These are phyloP conservation scores for Microctonus hyperodae DNA, from an alignment of 2,888 invertebrate species.

Conservation along the genomic window DNA sequence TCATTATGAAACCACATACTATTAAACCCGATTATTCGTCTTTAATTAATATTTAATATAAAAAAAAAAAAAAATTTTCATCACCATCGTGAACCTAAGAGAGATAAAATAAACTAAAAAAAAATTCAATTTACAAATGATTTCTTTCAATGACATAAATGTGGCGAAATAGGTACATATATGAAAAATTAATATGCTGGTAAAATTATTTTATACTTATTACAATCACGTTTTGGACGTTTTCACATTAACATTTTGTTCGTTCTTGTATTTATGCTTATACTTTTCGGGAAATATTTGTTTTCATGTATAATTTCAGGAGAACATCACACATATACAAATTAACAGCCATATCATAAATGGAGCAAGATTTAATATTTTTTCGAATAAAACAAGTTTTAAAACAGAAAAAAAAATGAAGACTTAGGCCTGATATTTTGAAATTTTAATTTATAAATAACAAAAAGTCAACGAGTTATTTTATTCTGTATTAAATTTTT, in stretches of 20 bases:
- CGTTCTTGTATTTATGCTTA: background rate
- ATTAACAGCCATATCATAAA: background rate
- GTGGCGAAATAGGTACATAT: background rate
- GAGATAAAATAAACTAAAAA: background rate
- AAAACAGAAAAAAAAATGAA: slow-evolving; percentile 30
- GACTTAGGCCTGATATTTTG: background rate
- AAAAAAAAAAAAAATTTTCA: background rate
- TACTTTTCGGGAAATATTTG: background rate
- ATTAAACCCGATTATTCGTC: background rate
- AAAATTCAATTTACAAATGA: slow-evolving; percentile 5
- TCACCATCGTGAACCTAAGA: slow-evolving; percentile 16
- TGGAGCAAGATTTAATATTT: background rate
- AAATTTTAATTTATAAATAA: slow-evolving; percentile 11
- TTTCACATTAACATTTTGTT: slow-evolving; percentile 6
- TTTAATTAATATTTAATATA: background rate
- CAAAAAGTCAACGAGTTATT: background rate
- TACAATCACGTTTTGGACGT: slow-evolving; percentile 18
- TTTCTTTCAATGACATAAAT: background rate
- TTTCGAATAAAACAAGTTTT: slow-evolving; percentile 6
- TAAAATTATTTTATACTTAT: slow-evolving; percentile 18
- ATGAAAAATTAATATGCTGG: background rate
- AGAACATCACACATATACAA: slow-evolving; percentile 28
- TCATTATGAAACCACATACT: slow-evolving; percentile 1
- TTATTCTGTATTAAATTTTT: slow-evolving; percentile 9
- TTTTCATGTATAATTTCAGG: slow-evolving; percentile 7